Percentiles rank a stretch among this genome's conserved stretches.
Conservation (phyloP, 1,140 invertebrate species). For the Drosophila nasuta region DNA sequence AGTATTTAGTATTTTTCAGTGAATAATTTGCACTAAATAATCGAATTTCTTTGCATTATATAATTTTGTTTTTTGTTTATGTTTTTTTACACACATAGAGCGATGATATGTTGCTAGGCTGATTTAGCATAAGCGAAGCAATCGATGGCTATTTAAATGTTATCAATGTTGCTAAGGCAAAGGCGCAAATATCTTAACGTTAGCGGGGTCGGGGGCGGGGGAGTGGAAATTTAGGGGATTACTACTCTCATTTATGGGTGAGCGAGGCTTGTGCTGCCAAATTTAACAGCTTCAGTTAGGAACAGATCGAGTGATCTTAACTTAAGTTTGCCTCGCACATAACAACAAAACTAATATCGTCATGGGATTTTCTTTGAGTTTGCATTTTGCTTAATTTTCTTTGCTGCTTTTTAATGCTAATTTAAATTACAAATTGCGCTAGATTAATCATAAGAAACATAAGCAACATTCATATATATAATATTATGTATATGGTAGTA, state of each 20-base stretch:
- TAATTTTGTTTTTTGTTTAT: constrained; percentile 29
- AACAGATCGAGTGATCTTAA: not conserved
- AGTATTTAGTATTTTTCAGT: constrained; percentile 33
- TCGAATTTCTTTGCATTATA: constrained; percentile 35
- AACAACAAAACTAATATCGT: constrained; percentile 55
- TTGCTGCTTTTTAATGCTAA: constrained; percentile 44
- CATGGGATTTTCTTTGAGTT: constrained; percentile 15
- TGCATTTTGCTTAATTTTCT: not conserved
- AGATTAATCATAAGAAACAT: constrained; percentile 68
- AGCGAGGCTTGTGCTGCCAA: constrained; percentile 3
- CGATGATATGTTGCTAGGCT: constrained; percentile 58
- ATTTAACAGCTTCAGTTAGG: not conserved
- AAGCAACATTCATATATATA: constrained; percentile 60
- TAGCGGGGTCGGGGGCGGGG: not conserved
- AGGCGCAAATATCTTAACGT: constrained; percentile 50
- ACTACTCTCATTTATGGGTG: too few species aligned
- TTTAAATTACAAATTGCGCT: constrained; percentile 79
- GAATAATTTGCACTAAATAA: constrained; percentile 69
- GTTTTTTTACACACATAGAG: constrained; percentile 53
- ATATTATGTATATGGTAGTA: too few species aligned
- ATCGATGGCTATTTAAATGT: constrained; percentile 36
- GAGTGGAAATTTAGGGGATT: not conserved
- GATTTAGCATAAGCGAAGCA: constrained; percentile 45
- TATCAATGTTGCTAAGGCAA: constrained; percentile 46
- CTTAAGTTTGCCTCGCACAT: not conserved